Conservation (phyloP, 2,797 vertebrate species). For the Chromis chromis region DNA sequence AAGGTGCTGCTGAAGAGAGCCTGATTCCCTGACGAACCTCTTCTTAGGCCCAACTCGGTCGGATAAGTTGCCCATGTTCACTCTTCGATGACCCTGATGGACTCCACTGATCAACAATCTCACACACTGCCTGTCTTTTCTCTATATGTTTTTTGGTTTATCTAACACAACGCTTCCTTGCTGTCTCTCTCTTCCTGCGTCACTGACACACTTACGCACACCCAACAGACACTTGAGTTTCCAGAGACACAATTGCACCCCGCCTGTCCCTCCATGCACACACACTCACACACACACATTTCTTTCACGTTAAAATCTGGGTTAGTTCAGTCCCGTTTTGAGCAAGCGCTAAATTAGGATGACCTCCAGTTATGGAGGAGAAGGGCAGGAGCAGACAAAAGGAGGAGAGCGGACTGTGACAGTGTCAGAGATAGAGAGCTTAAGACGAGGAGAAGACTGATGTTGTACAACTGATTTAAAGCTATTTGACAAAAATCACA, state of each 20-base stretch:
- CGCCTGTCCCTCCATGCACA: conserved; percentile 23
- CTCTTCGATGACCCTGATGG: conserved; percentile 52
- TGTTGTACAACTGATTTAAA: background rate
- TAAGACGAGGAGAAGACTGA: background rate
- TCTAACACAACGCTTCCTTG: conserved; percentile 48
- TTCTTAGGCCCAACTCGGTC: conserved; percentile 79
- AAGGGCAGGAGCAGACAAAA: conserved; percentile 61
- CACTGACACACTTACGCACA: conserved; percentile 75
- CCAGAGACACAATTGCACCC: conserved; percentile 56
- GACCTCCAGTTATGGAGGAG: conserved; percentile 73
- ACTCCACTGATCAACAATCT: conserved; percentile 44
- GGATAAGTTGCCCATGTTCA: conserved; percentile 83
- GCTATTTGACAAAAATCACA: too few species aligned
- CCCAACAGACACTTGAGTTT: conserved; percentile 65
- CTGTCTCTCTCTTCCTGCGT: conserved; percentile 63
- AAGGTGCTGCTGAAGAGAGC: conserved; percentile 81
- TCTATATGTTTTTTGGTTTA: conserved; percentile 51
- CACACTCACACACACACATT: conserved; percentile 38
- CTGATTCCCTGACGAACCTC: conserved; percentile 69
- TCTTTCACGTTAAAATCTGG: conserved; percentile 77
- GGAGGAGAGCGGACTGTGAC: conserved; percentile 52
- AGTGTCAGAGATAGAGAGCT: conserved; percentile 30
- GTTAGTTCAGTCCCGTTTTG: conserved; percentile 79
- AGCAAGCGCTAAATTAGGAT: conserved; percentile 81
- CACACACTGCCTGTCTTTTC: conserved; percentile 30